These are phyloP conservation scores for Brachyalestes nurse DNA, from an alignment of 2,797 vertebrate species.

Conservation along the genomic window DNA sequence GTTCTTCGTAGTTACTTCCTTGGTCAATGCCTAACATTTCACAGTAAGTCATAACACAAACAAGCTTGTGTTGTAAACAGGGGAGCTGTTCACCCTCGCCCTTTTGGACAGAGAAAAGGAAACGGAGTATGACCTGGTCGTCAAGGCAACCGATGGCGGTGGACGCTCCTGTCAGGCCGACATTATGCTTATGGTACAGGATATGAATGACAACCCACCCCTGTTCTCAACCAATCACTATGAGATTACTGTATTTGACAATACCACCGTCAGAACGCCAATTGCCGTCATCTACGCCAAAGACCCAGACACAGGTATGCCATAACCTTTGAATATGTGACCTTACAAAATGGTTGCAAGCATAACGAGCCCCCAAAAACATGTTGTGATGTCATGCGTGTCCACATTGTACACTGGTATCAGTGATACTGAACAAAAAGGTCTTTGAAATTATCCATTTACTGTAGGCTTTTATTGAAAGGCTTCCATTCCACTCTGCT, in stretches of 20 bases:
- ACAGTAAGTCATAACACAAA: slow-evolving; percentile 3
- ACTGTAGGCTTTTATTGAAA: slow-evolving; percentile 25
- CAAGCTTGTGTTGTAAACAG: slow-evolving; percentile 68
- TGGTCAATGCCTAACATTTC: slow-evolving; percentile 1
- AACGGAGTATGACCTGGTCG: slow-evolving; percentile 82
- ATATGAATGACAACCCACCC: slow-evolving; percentile 92
- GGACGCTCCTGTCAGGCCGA: slow-evolving; percentile 93
- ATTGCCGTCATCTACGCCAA: slow-evolving; percentile 89
- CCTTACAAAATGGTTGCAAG: not conserved
- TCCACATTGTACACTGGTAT: not conserved
- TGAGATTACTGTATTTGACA: slow-evolving; percentile 91
- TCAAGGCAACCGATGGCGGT: slow-evolving; percentile 92
- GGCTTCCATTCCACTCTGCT: not conserved
- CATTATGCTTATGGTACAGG: slow-evolving; percentile 82
- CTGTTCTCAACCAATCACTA: slow-evolving; percentile 89
- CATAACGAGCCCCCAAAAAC: slow-evolving; percentile 49
- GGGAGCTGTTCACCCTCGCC: slow-evolving; percentile 86
- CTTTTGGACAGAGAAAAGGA: slow-evolving; percentile 87
- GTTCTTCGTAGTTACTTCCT: slow-evolving; percentile 8
- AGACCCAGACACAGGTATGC: slow-evolving; percentile 90
- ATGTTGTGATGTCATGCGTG: slow-evolving; percentile 16
- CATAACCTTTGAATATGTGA: not conserved
- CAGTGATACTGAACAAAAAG: slow-evolving; percentile 11
- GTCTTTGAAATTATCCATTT: not conserved
- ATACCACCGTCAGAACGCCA: slow-evolving; percentile 92